Evolutionary conservation across 2,888 invertebrate genomes (phyloP).

Genomic region (Ganaspis brasiliensis): DNA sequence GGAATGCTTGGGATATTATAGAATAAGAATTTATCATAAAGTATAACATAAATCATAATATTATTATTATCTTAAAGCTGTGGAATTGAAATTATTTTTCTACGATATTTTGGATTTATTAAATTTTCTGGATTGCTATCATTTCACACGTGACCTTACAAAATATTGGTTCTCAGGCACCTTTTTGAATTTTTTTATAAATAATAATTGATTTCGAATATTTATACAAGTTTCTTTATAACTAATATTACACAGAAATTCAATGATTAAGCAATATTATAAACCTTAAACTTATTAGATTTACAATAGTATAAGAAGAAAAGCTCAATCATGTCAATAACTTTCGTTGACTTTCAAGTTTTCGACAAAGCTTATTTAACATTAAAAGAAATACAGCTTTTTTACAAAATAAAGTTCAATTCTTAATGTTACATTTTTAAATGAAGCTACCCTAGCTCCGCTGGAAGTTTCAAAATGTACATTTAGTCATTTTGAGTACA

Average conservation of each 20-base stretch:
- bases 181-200: neutral
- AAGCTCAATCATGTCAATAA: neutral
- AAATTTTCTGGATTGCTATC: slow-evolving; percentile 1
- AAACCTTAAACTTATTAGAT: slow-evolving; percentile 6
- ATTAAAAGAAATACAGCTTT: neutral
- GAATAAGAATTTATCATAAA: slow-evolving; percentile 10
- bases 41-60: neutral
- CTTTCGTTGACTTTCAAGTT: neutral
- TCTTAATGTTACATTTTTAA: neutral
- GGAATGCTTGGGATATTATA: slow-evolving; percentile 13
- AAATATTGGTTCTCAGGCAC: slow-evolving; percentile 20
- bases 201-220: slow-evolving; percentile 4
- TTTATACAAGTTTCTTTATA: neutral
- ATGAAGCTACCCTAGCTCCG: neutral
- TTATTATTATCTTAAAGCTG: neutral
- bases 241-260: neutral
- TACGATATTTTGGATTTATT: neutral
- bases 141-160: slow-evolving; percentile 13
- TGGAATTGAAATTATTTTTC: slow-evolving; percentile 3
- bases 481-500: neutral
- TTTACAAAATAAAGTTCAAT: slow-evolving; percentile 15
- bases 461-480: slow-evolving; percentile 11
- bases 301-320: neutral
- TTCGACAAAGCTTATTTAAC: neutral
- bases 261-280: neutral